These are phyloP conservation scores for Cyphomyrus plagiostoma DNA, from an alignment of 2,113 vertebrate species.

Conservation along the genomic window DNA sequence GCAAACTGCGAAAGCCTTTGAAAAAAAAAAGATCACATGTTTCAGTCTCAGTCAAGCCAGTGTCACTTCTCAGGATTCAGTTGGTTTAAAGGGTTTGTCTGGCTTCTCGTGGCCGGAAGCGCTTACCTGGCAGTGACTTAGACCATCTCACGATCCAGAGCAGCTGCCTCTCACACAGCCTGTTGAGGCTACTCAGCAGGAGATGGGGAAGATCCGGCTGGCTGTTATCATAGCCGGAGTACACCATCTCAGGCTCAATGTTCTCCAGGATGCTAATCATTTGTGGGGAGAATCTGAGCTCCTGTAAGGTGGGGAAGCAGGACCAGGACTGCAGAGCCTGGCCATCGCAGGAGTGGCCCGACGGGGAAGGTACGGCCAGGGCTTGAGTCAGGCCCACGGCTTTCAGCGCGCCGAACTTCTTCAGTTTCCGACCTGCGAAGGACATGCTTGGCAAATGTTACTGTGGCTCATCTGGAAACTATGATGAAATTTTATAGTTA, in stretches of 20 bases:
- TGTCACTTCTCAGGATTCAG: neutral
- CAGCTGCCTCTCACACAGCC: slow-evolving; percentile 87
- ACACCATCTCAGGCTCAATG: slow-evolving; percentile 86
- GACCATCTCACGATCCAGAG: slow-evolving; percentile 95
- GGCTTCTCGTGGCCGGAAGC: neutral
- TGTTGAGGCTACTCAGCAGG: slow-evolving; percentile 86
- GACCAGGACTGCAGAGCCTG: slow-evolving; percentile 68
- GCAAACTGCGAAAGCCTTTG: slow-evolving; percentile 86
- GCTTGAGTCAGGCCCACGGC: slow-evolving; percentile 68
- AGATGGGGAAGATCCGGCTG: slow-evolving; percentile 75
- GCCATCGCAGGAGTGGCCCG: slow-evolving; percentile 61
- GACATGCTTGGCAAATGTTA: neutral
- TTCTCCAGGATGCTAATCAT: slow-evolving; percentile 78
- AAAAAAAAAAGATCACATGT: slow-evolving; percentile 17
- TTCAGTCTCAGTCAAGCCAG: neutral
- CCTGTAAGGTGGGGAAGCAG: slow-evolving; percentile 68
- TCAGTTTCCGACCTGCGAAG: slow-evolving; percentile 82
- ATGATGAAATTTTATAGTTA: neutral
- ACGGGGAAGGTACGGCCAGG: slow-evolving; percentile 69
- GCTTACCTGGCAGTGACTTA: slow-evolving; percentile 90
- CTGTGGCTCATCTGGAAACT: neutral
- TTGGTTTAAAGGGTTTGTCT: neutral
- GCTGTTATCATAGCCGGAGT: slow-evolving; percentile 77
- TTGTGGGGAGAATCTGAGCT: slow-evolving; percentile 74
- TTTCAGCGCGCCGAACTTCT: slow-evolving; percentile 83